phyloP scores from a whole-genome alignment of 2,888 invertebrate species.

The Galerucella nymphaeae region DNA sequence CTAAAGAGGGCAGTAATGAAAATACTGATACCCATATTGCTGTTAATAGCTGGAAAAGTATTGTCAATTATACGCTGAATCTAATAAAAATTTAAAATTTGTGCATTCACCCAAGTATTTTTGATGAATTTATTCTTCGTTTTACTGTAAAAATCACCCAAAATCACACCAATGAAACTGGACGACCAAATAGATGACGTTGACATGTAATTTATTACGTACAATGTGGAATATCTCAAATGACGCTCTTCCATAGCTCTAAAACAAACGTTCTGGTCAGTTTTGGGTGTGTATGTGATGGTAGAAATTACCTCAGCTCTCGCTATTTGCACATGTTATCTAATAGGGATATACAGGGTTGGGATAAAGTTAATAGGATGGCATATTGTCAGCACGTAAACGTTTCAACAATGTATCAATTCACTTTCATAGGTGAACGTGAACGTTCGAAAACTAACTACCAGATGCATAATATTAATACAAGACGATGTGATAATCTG shows the following conservation, averaged over 20 bases:
- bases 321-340: no score
- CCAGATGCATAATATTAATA: no score
- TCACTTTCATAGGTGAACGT: no score
- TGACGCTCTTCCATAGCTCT: conserved; percentile 18
- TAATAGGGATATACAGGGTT: no score
- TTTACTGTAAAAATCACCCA: conserved; percentile 26
- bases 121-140: conserved; percentile 2
- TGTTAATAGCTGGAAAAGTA: conserved; percentile 17
- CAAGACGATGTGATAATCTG: no score
- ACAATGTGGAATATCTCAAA: neutral
- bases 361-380: no score
- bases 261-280: neutral
- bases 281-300: no score
- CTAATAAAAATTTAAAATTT: neutral
- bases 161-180: conserved; percentile 29
- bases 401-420: no score
- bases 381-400: no score
- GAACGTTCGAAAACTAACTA: no score
- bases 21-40: conserved; percentile 10
- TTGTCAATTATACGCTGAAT: no score
- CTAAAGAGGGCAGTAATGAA: conserved; percentile 17
- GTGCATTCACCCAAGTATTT: neutral
- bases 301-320: no score
- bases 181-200: conserved; percentile 21
- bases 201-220: conserved; percentile 23